These are phyloP conservation scores for Poeciliopsis paucimaculata DNA, from an alignment of 2,797 vertebrate genomes.

Conservation along the genomic window DNA sequence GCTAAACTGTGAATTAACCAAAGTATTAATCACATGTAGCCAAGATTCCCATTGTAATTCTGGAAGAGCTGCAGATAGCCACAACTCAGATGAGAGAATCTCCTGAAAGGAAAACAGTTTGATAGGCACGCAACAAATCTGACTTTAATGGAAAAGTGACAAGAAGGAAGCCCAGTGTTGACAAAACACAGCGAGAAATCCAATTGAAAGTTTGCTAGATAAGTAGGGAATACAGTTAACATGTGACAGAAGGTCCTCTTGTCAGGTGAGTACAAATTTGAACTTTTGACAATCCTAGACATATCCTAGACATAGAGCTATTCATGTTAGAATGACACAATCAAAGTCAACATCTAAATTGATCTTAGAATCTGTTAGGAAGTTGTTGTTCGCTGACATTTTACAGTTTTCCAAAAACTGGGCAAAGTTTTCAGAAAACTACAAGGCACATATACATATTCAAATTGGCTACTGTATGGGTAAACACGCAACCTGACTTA, in stretches of 20 bases:
- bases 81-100: background rate
- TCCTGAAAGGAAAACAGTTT: background rate
- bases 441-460: background rate
- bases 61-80: background rate
- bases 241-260: background rate
- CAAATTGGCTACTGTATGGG: background rate
- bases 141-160: background rate
- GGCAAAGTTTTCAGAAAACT: background rate
- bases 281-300: background rate
- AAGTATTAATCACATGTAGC: background rate
- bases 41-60: background rate
- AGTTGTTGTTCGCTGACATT: background rate
- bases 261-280: background rate
- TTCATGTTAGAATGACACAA: background rate
- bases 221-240: background rate
- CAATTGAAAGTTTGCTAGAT: background rate
- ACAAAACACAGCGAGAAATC: background rate
- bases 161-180: background rate
- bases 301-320: background rate
- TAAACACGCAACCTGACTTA: background rate
- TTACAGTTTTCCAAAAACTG: background rate
- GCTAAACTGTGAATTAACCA: background rate
- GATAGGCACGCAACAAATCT: background rate
- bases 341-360: background rate
- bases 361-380: background rate